Base-by-base conservation (phyloP, 2,888 invertebrate genomes). In the Leistus spinibarbis region DNA sequence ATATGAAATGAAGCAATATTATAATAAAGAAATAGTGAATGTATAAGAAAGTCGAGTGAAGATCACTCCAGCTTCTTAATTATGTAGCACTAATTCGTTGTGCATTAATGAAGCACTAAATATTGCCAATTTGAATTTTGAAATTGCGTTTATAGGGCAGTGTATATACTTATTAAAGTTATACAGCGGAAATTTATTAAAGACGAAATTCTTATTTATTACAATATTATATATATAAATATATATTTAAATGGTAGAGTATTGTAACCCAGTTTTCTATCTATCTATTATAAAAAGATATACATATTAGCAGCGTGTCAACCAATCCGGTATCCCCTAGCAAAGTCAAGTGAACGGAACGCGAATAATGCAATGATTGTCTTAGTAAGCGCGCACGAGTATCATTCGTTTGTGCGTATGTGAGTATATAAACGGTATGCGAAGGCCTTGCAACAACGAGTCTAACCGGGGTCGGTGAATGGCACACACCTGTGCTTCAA, bases 381-480 rank as follows among this genome's bases (percentile, higher is more conserved):
- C 40, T 40, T 40, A 40, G 40, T 40, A 40, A 40, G 19, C 60
- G 60, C 22, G 60, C 22, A 60, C 22, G 60, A 19, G 60, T 60
- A 20, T 22, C 60, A 20, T 22, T 60, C 22, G 60, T 22, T 60
- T 60, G 19, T 22, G 19, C 13, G 60, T 22, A 19, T 22, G 13
- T 60, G 22, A 13, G 13, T 60, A 60, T 60, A 60, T 60, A 60
- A 60, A 19, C 20, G 22, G 60, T 22, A 40, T 60, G 60, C 22
- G 60, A 60, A 60, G 60, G 19, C 22, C 60, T 60, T 60, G 60
- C 20, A 60, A 22, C 60, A 60, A 17, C 60, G 60, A 60, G 60
- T 60, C 20, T 16, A 60, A 20, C 60, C 60, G 60, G 60, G 60
- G 60, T 60, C 60, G 60, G 60, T 22, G 60, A 60, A 22, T 60